Conservation (phyloP, 2,113 vertebrate genomes). For the Perccottus glenii region DNA sequence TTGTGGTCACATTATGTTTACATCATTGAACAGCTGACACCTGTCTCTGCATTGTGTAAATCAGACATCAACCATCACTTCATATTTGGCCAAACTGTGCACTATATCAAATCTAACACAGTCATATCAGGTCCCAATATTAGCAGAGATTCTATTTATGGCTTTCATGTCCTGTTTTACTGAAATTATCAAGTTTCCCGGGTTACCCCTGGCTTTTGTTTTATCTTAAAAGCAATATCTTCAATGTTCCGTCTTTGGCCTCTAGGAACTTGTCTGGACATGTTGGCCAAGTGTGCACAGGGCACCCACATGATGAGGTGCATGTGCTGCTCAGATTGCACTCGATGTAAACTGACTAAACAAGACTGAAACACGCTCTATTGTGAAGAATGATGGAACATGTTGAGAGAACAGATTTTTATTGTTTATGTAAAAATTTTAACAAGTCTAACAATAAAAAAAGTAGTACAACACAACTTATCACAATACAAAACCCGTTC, state of each 20-base stretch:
- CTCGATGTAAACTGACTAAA: conserved; percentile 32
- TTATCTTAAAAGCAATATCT: background rate
- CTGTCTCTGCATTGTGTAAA: background rate
- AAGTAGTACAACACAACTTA: background rate
- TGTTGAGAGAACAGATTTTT: conserved; percentile 10
- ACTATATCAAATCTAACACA: background rate
- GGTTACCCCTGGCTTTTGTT: background rate
- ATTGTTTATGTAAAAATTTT: background rate
- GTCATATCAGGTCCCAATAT: too few relatives aligned
- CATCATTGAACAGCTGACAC: conserved; percentile 8
- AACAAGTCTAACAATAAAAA: background rate
- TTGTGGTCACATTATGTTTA: conserved; percentile 43
- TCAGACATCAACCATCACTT: background rate
- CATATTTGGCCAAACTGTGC: background rate
- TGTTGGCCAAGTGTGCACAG: conserved; percentile 31
- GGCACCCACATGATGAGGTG: conserved; percentile 35
- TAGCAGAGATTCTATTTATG: too few relatives aligned
- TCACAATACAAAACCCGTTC: background rate
- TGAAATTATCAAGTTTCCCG: background rate
- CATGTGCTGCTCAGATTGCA: conserved; percentile 44
- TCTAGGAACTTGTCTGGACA: conserved; percentile 51
- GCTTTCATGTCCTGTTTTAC: background rate
- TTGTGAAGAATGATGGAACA: background rate
- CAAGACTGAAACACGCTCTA: background rate
- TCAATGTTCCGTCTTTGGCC: conserved; percentile 4